Evolutionary conservation across 1,140 invertebrate species (phyloP), one percentile per base, ranked within the genome.

Genomic region (Parapsyche elsis): DNA sequence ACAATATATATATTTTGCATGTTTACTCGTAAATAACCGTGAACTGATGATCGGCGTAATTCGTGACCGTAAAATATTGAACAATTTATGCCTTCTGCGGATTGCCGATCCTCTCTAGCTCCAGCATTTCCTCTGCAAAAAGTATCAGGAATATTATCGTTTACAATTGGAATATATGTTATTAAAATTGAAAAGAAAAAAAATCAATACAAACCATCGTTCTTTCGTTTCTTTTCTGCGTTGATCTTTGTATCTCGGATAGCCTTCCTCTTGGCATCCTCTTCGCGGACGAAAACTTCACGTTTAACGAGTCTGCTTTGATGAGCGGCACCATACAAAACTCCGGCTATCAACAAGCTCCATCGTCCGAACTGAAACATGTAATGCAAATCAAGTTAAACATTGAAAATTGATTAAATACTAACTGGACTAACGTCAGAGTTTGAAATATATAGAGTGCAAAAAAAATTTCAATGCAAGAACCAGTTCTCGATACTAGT

Each of bases 241-340:
- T 92, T 92, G 45, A 93, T 81, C 87, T 94, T 93, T 2, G 90
- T 93, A 86, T 94, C 94, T 78, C 91, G 90, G 30, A 92, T 89
- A 0, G 88, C 89, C 86, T 93, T 94, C 84, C 92, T 90, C 84
- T 91, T 91, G 2, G 88, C 88, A 84, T 94, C 93, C 19, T 92
- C 88, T 86, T 92, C 93, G 30, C 93, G 88, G 16, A 92, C 84
- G 73, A 87, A 90, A 61, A 87, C 87, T 86, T 95, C 94, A 85
- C 90, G 93, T 86, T 91, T 94, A 24, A 91, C 90, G 0, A 94
- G 87, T 57, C 92, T 90, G 83, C 85, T 91, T 79, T 95, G 93
- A 85, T 94, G 91, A 84, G 91, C 92, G 0, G 92, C 90, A 70
- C 94, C 94, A 83, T 94, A 95, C 0, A 91, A 77, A 76, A 95